Base-by-base conservation (phyloP, 2,113 vertebrate genomes). In the Shinisaurus crocodilurus region DNA sequence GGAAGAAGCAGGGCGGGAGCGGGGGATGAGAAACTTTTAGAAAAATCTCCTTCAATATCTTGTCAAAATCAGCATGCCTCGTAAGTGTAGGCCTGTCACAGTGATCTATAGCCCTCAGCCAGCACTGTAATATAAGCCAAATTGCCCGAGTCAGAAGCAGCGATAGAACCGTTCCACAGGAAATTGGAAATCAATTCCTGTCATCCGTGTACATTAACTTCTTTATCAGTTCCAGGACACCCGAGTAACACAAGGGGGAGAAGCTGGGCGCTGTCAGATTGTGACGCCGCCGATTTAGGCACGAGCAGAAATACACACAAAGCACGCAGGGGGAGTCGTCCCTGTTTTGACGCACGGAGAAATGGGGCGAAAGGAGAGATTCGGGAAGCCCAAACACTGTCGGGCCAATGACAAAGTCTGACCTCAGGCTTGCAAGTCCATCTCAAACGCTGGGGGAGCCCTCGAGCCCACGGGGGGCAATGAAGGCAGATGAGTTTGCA, bases 171-270 rank as follows among this genome's bases (percentile, higher is more conserved):
- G 98, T 98, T 98, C 98, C 97, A 97, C 96, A 98, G 98, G 98
- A 98, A 99, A 99, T 98, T 98, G 98, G 98, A 99, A 99, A 99
- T 99, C 98, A 98, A 98, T 99, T 98, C 97, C 97, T 98, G 98
- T 98, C 98, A 98, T 98, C 98, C 95, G 97, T 90, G 96, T 96
- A 97, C 97, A 97, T 97, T 89, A 97, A 97, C 94, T 97, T 96
- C 97, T 97, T 98, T 97, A 97, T 97, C 96, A 94, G 95, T 94
- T 96, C 94, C 95, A 97, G 95, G 95, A 97, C 95, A 96, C 94
- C 87, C 86, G 37, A 91, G 95, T 94, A 95, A 96, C 87, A 93
- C 91, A 92, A 95, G 93, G 88, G 81, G 90, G 90, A 89, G 90
- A 93, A 93, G 94, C 84, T 93, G 88, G 86, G 91, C 91, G 37